Evolutionary conservation across 2,888 invertebrate species (phyloP), one percentile per base, ranked within the genome.

Genomic region (Drosophila yooni): DNA sequence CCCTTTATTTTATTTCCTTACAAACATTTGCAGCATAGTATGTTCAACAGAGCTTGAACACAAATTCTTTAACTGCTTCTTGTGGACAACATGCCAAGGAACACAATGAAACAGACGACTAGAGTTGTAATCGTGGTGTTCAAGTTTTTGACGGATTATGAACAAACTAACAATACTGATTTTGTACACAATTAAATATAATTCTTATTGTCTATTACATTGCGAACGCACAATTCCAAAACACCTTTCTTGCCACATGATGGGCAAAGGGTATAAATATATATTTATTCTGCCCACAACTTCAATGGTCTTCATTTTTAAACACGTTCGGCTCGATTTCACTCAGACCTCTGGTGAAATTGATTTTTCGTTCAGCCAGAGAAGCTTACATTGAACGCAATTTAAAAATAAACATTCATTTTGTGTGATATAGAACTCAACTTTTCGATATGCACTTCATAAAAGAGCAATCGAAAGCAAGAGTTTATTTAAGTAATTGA

Each of bases 71-170:
- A 58, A 66, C 60, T 65, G 18, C 27, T 64, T 31, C 59, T 70
- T 56, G 79, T 74, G 74, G 84, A 83, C 74, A 81, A 69, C 48
- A 69, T 76, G 74, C 65, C 72, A 73, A 81, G 70, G 69, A 57
- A 72, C 68, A 76, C 87, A 87, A 83, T 68, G 70, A 56, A 56
- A 59, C 68, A 54, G 51, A 57, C 51, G 48, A 33, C 57, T 38
- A 43, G 48, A 63, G 46, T 61, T 61, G 18, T 8, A 27, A 21
- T 21, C 21, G 21, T 21, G 21, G 21, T 21, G 21, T 21, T 21
- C 1, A 21, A 21, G 21, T 21, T 21, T 1, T 21, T 3, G 7
- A 25, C 46, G 15, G 25, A 25, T 46, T 15, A 4, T 25, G 4
- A 15, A 0, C 8, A 2, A 15, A 15, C 25, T 15, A 25, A 15